Evolutionary conservation across 2,113 vertebrate species (phyloP), one percentile per base, ranked within the genome.

Genomic region (Malurus melanocephalus): DNA sequence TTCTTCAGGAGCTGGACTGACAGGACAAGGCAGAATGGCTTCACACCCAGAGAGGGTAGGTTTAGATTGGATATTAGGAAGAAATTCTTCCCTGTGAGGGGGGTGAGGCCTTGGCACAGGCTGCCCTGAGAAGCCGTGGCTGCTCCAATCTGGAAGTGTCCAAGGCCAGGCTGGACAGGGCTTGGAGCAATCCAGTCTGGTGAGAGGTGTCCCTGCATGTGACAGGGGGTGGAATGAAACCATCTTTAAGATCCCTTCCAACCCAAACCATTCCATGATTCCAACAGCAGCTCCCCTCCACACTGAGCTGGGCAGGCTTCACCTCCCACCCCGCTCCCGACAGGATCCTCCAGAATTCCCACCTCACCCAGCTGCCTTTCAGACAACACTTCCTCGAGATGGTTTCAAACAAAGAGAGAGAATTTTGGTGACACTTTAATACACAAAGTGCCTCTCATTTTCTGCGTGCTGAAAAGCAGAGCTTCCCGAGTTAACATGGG

Each of bases 401-500:
- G 92, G 84, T 52, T 94, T 94, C 76, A 93, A 95, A 93, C 55
- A 88, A 73, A 73, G 68, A 0, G 6, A 93, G 59, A 87, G 77
- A 93, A 94, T 95, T 95, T 92, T 88, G 94, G 84, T 94, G 93
- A 94, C 88, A 94, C 81, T 87, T 94, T 94, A 96, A 96, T 95
- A 95, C 77, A 66, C 86, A 92, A 93, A 95, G 68, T 95, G 92
- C 94, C 85, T 43, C 85, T 79, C 89, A 94, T 95, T 95, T 96
- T 68, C 93, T 85, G 64, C 30, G 3, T 80, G 90, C 85, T 68
- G 73, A 33, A 73, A 87, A 90, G 73, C 49, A 24, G 61, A 56
- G 89, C 92, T 91, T 71, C 71, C 88, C 8, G n/a, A 93, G 93
- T 96, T 95, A 95, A 95, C 91, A 85, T 80, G 88, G 82, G 93